Evolutionary conservation across 2,888 invertebrate genomes (phyloP).

Genomic region (Acronicta alni): DNA sequence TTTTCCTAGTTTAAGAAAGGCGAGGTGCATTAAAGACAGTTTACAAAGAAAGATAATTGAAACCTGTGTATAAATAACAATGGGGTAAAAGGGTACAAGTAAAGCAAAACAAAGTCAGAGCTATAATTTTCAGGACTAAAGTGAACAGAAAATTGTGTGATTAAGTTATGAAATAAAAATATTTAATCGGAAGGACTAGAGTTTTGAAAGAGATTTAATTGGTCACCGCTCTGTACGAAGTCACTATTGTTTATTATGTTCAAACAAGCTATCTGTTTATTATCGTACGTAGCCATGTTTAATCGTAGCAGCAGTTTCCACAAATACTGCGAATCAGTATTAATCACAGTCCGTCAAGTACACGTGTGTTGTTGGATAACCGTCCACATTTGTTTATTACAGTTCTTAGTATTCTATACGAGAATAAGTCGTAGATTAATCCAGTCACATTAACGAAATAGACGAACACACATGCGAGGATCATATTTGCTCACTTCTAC

Average conservation of each 20-base stretch:
- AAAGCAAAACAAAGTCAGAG: too few species aligned
- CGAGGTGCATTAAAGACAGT: too few species aligned
- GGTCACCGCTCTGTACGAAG: conserved; percentile 32
- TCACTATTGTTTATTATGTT: conserved; percentile 39
- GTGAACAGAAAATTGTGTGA: too few species aligned
- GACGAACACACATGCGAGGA: conserved; percentile 60
- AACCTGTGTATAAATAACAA: too few species aligned
- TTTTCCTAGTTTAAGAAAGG: too few species aligned
- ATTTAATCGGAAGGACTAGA: conserved; percentile 4
- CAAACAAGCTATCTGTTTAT: conserved; percentile 37
- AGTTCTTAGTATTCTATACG: conserved; percentile 45
- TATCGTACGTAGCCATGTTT: conserved; percentile 37
- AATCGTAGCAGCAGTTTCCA: conserved; percentile 29
- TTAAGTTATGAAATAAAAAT: conserved; percentile 8
- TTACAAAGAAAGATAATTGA: too few species aligned
- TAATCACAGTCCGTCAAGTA: conserved; percentile 39
- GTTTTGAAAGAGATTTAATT: neutral
- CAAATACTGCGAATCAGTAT: conserved; percentile 40
- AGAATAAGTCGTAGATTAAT: conserved; percentile 52
- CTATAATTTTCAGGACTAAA: too few species aligned
- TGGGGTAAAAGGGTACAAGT: too few species aligned
- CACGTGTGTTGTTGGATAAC: conserved; percentile 48
- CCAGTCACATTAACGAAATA: conserved; percentile 54
- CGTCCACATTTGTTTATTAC: conserved; percentile 42
- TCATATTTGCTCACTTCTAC: conserved; percentile 50